A percentile compares a stretch with the other conserved stretches of the same genome.
These are phyloP conservation scores for Lophius piscatorius DNA, from an alignment of 2,113 vertebrate species.

Conservation along the genomic window DNA sequence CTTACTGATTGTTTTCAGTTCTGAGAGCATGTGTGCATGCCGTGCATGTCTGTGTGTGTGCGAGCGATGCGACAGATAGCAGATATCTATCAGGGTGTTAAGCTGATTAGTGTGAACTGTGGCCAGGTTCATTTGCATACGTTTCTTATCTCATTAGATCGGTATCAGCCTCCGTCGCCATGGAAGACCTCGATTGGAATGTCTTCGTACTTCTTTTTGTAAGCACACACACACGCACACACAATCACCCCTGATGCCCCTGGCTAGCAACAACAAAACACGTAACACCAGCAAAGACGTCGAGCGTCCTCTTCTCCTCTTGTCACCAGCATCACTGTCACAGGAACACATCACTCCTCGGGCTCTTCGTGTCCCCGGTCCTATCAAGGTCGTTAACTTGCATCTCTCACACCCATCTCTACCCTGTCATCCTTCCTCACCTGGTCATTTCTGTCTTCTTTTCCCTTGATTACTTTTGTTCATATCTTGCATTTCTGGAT, in stretches of 20 bases:
- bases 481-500: too few species aligned
- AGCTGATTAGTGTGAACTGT: constrained; percentile 83
- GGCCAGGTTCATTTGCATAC: constrained; percentile 84
- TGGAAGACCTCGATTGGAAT: constrained; percentile 73
- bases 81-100: constrained; percentile 81
- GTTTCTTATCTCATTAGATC: constrained; percentile 84
- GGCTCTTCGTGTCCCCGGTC: constrained; percentile 57
- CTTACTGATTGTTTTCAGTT: constrained; percentile 60
- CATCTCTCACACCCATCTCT: constrained; percentile 43
- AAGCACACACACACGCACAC: constrained; percentile 28
- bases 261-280: constrained; percentile 68
- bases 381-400: constrained; percentile 70
- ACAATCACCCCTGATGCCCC: constrained; percentile 58
- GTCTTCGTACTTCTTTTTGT: constrained; percentile 65
- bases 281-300: constrained; percentile 63
- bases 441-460: too few species aligned
- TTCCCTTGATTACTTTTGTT: constrained; percentile 22
- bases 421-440: constrained; percentile 41
- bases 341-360: constrained; percentile 49
- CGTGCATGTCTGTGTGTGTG: constrained; percentile 10
- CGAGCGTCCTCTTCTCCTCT: constrained; percentile 52
- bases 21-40: constrained; percentile 29
- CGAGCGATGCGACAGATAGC: constrained; percentile 72
- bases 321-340: constrained; percentile 63
- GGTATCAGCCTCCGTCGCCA: constrained; percentile 78